Base-by-base conservation (phyloP, 2,888 invertebrate species). In the Actias luna region DNA sequence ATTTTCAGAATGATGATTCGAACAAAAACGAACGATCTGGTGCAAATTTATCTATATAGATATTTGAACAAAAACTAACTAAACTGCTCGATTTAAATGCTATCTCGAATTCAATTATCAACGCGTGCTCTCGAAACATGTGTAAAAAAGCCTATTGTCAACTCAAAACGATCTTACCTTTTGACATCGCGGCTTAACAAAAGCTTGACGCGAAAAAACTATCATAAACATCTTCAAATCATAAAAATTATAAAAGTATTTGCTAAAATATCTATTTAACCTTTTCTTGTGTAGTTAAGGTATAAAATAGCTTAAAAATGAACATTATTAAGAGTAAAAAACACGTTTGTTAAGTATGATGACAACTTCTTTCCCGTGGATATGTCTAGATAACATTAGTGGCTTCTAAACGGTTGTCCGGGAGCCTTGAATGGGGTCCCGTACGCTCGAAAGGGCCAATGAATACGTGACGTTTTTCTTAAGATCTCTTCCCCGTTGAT, bases 371-470 rank as follows among this genome's bases (percentile, higher is more conserved):
- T 87, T 78, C 71, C 80, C 82, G 75, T 80, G 74, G 81, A 83
- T 84, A 87, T 86, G 82, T 88, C 86, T 83, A 89, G 91, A 92
- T 91, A 91, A 87, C 88, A 92, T 92, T 92, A 92, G 92, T 89
- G 92, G 92, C 89, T 91, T 90, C 81, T 89, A 89, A 90, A 91
- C 84, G 89, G 84, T 83, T 88, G 89, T 88, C 82, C 65, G 72
- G 69, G 68, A 64, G 65, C 64, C 75, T 77, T 85, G 79, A 84
- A 89, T 83, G 74, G 81, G 72, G 69, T 71, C 73, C 69, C 73
- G 68, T 69, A 73, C 74, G 76, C 80, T 77, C 82, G 75, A 78
- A 79, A 74, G 72, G 76, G 71, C 59, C 71, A 65, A 67, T 88
- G 82, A 86, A 90, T 87, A 82, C 80, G 58, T 90, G 92, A 92